Percentiles rank a stretch among this genome's conserved stretches.
Conservation (phyloP, 2,797 vertebrate species). For the Eulemur rubriventer region DNA sequence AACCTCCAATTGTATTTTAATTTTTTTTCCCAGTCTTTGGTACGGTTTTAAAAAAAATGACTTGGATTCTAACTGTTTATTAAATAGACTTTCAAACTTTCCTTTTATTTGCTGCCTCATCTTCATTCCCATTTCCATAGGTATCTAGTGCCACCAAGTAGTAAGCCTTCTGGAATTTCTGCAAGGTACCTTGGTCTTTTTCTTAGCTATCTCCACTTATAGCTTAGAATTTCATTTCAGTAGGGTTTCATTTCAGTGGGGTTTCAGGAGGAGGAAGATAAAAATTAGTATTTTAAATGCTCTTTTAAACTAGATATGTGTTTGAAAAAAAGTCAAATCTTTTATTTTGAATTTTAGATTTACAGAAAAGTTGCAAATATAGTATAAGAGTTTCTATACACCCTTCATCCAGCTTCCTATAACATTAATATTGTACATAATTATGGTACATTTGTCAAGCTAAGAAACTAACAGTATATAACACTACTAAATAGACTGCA, state of each 20-base stretch:
- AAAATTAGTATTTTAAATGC: neutral
- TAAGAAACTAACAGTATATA: neutral
- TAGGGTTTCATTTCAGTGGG: neutral
- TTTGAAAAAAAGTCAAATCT: neutral
- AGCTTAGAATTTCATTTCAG: neutral
- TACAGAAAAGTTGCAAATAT: neutral
- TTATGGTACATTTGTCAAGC: neutral
- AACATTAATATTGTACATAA: neutral
- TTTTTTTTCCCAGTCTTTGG: neutral
- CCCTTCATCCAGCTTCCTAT: neutral
- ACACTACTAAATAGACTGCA: neutral
- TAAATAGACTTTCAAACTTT: neutral
- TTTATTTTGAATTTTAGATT: constrained; percentile 6
- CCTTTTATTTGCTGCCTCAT: neutral
- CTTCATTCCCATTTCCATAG: neutral
- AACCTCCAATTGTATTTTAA: neutral
- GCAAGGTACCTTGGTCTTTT: neutral
- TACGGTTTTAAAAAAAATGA: neutral
- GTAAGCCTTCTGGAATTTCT: neutral
- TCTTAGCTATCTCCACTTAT: neutral
- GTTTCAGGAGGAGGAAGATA: neutral
- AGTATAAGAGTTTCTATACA: neutral
- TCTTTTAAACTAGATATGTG: neutral
- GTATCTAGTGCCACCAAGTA: neutral
- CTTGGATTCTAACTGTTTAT: neutral